Percentiles rank a stretch among this genome's conserved stretches.
Conservation (phyloP, 2,888 invertebrate species). For the Ommatoiulus sabulosus region DNA sequence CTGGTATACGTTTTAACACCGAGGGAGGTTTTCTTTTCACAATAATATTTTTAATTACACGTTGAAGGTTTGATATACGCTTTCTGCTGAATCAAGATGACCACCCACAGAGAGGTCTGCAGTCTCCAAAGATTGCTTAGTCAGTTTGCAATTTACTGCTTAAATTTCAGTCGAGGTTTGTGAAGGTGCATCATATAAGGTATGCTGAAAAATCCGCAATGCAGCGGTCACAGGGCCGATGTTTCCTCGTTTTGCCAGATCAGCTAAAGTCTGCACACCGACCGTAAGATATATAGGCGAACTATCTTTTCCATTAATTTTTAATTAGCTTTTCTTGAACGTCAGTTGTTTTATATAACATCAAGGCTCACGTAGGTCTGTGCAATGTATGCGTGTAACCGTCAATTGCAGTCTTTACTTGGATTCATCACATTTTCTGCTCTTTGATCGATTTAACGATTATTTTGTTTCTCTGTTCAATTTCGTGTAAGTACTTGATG, state of each 20-base stretch:
- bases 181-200: no score
- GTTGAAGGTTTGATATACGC: no score
- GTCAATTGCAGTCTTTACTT: background rate
- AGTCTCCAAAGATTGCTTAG: no score
- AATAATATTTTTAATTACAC: no score
- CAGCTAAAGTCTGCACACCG: background rate
- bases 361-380: background rate
- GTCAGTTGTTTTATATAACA: background rate
- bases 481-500: slow-evolving; percentile 43
- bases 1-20: no score
- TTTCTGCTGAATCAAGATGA: no score
- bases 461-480: slow-evolving; percentile 39
- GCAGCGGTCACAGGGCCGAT: background rate
- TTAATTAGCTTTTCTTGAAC: background rate
- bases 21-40: no score
- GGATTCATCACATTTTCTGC: slow-evolving; percentile 23
- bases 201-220: background rate
- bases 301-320: background rate
- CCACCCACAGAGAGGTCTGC: no score
- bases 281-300: background rate
- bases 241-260: background rate
- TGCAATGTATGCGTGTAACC: background rate
- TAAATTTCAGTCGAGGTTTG: no score
- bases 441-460: slow-evolving; percentile 35
- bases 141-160: no score